A percentile compares a stretch with the other conserved stretches of the same genome.
Conservation (phyloP, 2,113 vertebrate genomes). For the Zosterops pallidus region DNA sequence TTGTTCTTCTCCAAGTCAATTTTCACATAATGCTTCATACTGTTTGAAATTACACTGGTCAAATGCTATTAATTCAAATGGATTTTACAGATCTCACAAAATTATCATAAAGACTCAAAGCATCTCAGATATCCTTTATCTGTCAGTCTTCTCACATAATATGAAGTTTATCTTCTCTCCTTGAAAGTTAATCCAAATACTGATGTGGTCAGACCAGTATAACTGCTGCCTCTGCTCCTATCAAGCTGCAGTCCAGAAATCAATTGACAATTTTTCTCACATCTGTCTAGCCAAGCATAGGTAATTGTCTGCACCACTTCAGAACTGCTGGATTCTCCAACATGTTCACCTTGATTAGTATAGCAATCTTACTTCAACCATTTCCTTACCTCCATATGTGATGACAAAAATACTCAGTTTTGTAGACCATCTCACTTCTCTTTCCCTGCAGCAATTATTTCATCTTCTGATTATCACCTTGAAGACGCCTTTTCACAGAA, state of each 20-base stretch:
- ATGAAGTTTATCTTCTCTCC: background rate
- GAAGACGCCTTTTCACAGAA: background rate
- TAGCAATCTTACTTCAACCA: background rate
- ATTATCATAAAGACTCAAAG: background rate
- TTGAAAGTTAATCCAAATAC: background rate
- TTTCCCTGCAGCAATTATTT: background rate
- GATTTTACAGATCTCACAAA: background rate
- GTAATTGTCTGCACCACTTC: background rate
- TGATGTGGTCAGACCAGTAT: background rate
- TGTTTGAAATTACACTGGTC: background rate
- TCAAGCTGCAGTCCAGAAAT: background rate
- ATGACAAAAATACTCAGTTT: background rate
- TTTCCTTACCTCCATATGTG: background rate
- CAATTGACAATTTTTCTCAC: background rate
- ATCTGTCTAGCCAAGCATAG: background rate
- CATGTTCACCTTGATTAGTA: background rate
- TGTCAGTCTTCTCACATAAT: background rate
- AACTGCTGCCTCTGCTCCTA: background rate
- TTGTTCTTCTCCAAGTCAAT: background rate
- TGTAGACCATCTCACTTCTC: background rate
- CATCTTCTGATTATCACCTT: background rate
- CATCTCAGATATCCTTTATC: background rate
- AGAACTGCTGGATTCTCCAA: background rate
- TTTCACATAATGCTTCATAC: background rate
- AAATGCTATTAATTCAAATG: background rate